Evolutionary conservation across 2,113 vertebrate species (phyloP), one percentile per base, ranked within the genome.

Genomic region (Amphiprion percula): DNA sequence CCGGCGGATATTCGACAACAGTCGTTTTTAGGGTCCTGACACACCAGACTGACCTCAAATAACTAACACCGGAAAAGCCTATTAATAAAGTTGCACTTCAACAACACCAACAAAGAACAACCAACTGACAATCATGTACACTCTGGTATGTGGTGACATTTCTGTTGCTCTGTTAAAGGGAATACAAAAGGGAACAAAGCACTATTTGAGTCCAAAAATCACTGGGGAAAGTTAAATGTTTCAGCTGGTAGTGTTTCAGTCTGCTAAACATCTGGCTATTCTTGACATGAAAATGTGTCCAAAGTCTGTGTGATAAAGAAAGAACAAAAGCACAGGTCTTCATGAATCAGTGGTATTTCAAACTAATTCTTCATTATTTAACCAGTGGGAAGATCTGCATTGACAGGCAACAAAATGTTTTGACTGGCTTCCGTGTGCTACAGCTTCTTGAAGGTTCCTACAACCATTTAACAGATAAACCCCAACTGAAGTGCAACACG

Each of bases 41-140:
- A 63, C 61, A 72, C 23, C 1, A 26, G 21, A 17, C 58, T 77
- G 64, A 78, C 58, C 67, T 50, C 41, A 37, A 37, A 71, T 47
- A 70, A 39, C 19, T 4, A 39, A 30, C 50, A 54, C 37, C 39
- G 59, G 33, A 30, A 54, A n/a, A 47, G 11, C 5, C 30, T 16
- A 19, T 15, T 50, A 21, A 55, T 47, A 26, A 39, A 21, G 24
- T 23, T 64, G 39, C 49, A 54, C 59, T 67, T 24, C 21, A 77
- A 49, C 33, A 58, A 37, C 60, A 61, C 5, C 24, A 4, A 44
- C n/a, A 37, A 53, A 49, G n/a, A n/a, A 8, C 17, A 52, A 44
- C 41, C 12, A 44, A 2, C 41, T 56, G 66, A 46, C 23, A 10
- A 16, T 17, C 68, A 0, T 71, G 30, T 6, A 30, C 30, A 30